A percentile compares a stretch with the other conserved stretches of the same genome.
Conservation (phyloP, 2,113 vertebrate genomes). For the Colistium nudipinnis region DNA sequence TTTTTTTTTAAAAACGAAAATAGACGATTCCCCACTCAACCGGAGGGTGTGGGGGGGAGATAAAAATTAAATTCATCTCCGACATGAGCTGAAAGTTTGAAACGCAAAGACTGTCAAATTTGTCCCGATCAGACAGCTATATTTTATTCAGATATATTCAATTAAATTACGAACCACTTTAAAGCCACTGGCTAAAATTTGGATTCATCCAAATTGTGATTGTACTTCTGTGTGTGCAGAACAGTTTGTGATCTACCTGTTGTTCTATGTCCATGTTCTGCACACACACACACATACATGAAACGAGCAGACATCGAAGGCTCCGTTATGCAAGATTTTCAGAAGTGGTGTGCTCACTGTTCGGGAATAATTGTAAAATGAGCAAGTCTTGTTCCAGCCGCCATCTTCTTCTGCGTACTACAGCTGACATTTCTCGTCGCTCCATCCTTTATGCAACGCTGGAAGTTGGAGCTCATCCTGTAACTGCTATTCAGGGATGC, state of each 20-base stretch:
- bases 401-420: slow-evolving; percentile 41
- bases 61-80: neutral
- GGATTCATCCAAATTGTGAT: too few species aligned
- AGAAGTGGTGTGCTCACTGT: slow-evolving; percentile 43
- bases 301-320: slow-evolving; percentile 20
- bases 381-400: slow-evolving; percentile 60
- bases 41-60: slow-evolving; percentile 17
- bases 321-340: slow-evolving; percentile 44
- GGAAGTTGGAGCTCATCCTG: slow-evolving; percentile 40
- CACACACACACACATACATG: neutral
- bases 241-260: too few species aligned
- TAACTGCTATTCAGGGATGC: slow-evolving; percentile 42
- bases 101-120: neutral
- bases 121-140: too few species aligned
- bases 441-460: slow-evolving; percentile 54
- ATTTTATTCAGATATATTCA: too few species aligned
- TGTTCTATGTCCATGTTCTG: too few species aligned
- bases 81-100: slow-evolving; percentile 2
- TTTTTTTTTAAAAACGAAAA: slow-evolving; percentile 46
- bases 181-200: too few species aligned
- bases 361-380: slow-evolving; percentile 65
- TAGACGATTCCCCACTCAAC: slow-evolving; percentile 36
- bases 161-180: too few species aligned
- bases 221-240: too few species aligned
- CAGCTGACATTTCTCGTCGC: slow-evolving; percentile 40